Evolutionary conservation across 1,140 invertebrate genomes (phyloP).

Genomic region (Drosophila navojoa): DNA sequence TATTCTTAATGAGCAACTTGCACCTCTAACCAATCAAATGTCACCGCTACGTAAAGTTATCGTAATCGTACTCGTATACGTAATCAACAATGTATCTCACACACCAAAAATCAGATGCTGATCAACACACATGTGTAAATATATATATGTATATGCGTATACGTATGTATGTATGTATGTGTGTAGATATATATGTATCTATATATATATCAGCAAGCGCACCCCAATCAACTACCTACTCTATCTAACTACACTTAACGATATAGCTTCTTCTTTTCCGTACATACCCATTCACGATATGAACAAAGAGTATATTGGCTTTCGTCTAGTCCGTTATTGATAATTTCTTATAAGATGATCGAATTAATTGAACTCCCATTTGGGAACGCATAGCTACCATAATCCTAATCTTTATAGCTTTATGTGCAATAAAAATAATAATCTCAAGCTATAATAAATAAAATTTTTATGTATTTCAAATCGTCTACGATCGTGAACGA

Average conservation of each 20-base stretch:
- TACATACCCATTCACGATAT: no score
- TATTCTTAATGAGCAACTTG: slow-evolving; percentile 52
- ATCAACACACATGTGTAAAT: slow-evolving; percentile 38
- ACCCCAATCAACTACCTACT: slow-evolving; percentile 43
- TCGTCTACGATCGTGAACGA: no score
- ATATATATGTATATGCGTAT: slow-evolving; percentile 38
- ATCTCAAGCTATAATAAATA: no score
- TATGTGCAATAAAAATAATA: no score
- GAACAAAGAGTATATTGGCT: no score
- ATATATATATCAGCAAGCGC: slow-evolving; percentile 42
- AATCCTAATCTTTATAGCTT: no score
- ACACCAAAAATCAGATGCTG: slow-evolving; percentile 61
- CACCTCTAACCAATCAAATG: slow-evolving; percentile 59
- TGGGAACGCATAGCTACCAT: no score
- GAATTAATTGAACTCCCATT: no score
- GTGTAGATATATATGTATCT: slow-evolving; percentile 19
- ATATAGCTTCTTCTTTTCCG: neutral
- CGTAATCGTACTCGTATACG: slow-evolving; percentile 40
- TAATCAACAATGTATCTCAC: slow-evolving; percentile 61
- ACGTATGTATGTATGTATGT: slow-evolving; percentile 64
- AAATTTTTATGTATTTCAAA: no score
- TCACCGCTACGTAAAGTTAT: slow-evolving; percentile 65
- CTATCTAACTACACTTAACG: slow-evolving; percentile 6
- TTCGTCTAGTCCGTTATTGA: no score
- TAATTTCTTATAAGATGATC: no score